phyloP scores from a whole-genome alignment of 1,140 invertebrate genomes.

The Pinna nobilis region DNA sequence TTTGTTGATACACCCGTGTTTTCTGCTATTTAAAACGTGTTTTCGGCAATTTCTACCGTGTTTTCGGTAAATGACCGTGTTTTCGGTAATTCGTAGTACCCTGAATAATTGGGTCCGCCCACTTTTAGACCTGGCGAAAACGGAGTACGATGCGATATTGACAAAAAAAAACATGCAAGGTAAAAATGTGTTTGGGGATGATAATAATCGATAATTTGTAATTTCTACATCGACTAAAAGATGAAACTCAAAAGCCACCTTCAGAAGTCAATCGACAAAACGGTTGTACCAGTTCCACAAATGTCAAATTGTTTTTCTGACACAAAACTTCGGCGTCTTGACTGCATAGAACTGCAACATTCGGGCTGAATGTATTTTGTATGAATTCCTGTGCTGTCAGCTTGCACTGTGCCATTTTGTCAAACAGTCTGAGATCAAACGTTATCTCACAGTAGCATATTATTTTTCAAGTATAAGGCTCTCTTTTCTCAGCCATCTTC shows the following conservation, averaged over 20 bases:
- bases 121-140: too few species aligned
- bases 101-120: too few species aligned
- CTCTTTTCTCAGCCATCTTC: conserved; percentile 13
- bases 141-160: too few species aligned
- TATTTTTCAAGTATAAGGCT: conserved; percentile 2
- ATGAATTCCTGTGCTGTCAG: conserved; percentile 88
- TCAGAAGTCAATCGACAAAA: conserved; percentile 87
- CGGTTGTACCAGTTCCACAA: conserved; percentile 92
- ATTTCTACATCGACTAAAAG: not conserved
- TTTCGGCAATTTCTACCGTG: too few species aligned
- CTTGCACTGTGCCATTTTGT: conserved; percentile 73
- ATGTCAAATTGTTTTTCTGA: conserved; percentile 92
- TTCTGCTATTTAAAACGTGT: too few species aligned
- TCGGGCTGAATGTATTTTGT: conserved; percentile 90
- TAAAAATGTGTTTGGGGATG: too few species aligned
- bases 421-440: not conserved
- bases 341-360: conserved; percentile 90
- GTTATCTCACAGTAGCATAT: conserved; percentile 1
- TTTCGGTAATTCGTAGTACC: too few species aligned
- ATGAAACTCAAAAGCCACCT: conserved; percentile 76
- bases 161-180: too few species aligned
- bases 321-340: conserved; percentile 87
- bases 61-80: too few species aligned
- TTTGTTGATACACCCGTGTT: too few species aligned
- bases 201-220: not conserved